Evolutionary conservation across 2,113 vertebrate genomes (phyloP).

Genomic region (Bufo bufo): DNA sequence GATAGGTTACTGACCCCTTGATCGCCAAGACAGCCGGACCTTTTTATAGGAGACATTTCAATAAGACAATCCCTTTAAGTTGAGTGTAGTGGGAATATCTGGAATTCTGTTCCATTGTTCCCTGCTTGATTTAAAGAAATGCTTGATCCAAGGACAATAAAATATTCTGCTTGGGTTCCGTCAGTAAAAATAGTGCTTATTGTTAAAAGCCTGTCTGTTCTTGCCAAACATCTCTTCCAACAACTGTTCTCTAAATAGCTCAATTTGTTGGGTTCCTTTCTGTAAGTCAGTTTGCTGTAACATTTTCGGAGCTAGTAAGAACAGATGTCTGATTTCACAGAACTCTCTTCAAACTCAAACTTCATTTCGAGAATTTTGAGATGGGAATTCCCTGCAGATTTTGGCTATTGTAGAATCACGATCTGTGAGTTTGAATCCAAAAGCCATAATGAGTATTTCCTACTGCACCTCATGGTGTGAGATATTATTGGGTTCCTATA

Average conservation of each 20-base stretch:
- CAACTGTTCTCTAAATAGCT: slow-evolving; percentile 51
- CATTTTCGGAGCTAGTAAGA: slow-evolving; percentile 52
- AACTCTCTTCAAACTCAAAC: slow-evolving; percentile 43
- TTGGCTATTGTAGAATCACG: slow-evolving; percentile 5
- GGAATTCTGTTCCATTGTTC: neutral
- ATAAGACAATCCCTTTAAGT: neutral
- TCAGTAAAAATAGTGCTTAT: slow-evolving; percentile 24
- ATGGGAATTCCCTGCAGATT: slow-evolving; percentile 4
- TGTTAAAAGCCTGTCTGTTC: slow-evolving; percentile 33
- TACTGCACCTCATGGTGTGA: neutral
- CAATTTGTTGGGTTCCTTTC: slow-evolving; percentile 33
- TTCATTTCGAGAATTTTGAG: slow-evolving; percentile 31
- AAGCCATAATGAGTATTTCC: neutral
- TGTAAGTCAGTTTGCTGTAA: slow-evolving; percentile 47
- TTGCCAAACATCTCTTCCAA: slow-evolving; percentile 52
- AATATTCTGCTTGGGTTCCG: neutral
- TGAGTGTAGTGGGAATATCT: neutral
- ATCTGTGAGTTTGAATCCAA: neutral
- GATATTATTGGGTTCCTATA: neutral
- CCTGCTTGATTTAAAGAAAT: slow-evolving; percentile 1
- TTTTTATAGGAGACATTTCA: neutral
- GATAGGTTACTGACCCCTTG: neutral
- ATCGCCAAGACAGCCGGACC: neutral
- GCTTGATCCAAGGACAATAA: slow-evolving; percentile 15
- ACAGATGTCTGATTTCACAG: slow-evolving; percentile 51